A percentile compares a stretch with the other conserved stretches of the same genome.
Conservation (phyloP, 2,888 invertebrate species). For the Chaitophorus viminalis region DNA sequence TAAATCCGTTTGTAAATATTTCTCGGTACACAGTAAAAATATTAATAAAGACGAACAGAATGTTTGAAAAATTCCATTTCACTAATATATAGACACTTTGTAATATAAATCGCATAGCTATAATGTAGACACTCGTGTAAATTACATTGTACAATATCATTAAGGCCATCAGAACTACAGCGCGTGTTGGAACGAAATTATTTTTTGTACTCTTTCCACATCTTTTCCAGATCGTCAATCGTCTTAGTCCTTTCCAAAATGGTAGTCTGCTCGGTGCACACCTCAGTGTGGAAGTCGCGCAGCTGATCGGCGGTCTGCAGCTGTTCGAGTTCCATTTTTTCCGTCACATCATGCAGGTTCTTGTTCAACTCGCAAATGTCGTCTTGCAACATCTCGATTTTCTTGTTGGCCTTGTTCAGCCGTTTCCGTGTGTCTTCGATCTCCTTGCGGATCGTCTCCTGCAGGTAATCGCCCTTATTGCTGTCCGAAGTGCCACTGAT, state of each 20-base stretch:
- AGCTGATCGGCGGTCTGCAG: background rate
- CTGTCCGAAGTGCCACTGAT: background rate
- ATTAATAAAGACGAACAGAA: no score
- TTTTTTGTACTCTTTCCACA: conserved; percentile 36
- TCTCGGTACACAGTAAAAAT: no score
- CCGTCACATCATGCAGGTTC: conserved; percentile 31
- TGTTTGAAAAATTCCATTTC: no score
- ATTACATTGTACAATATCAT: no score
- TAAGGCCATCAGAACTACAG: no score
- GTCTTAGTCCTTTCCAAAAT: conserved; percentile 22
- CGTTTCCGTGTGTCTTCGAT: conserved; percentile 45
- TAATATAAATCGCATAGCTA: no score
- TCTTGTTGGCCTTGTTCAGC: background rate
- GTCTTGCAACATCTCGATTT: conserved; percentile 39
- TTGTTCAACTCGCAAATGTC: conserved; percentile 52
- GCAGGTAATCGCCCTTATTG: conserved; percentile 28
- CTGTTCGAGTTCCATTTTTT: conserved; percentile 34
- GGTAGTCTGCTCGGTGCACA: conserved; percentile 37
- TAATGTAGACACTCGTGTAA: no score
- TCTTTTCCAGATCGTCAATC: conserved; percentile 12
- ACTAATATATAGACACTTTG: no score
- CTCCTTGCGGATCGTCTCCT: conserved; percentile 48
- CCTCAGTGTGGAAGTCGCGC: conserved; percentile 9
- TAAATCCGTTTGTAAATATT: no score
- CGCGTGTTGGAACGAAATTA: background rate